Percentiles rank a stretch among this genome's conserved stretches.
Conservation (phyloP, 2,113 vertebrate species). For the Myrmophylax atrothorax region DNA sequence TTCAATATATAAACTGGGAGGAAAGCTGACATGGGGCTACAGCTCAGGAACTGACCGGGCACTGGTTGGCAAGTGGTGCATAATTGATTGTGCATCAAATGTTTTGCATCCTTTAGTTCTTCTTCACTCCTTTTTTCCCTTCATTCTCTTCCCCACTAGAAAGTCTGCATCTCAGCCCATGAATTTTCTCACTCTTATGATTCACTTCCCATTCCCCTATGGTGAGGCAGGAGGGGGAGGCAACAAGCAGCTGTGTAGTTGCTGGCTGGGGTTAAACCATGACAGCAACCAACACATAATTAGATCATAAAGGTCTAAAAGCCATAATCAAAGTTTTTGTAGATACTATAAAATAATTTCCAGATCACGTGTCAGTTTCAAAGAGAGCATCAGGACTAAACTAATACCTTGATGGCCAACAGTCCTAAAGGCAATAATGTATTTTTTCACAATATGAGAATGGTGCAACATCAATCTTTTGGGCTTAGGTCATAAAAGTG, state of each 20-base stretch:
- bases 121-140: background rate
- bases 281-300: background rate
- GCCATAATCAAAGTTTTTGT: background rate
- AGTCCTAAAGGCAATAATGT: background rate
- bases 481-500: background rate
- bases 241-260: background rate
- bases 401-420: background rate
- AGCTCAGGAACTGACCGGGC: background rate
- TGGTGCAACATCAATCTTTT: background rate
- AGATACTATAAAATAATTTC: background rate
- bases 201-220: background rate
- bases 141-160: background rate
- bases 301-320: background rate
- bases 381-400: background rate
- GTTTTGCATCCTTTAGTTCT: background rate
- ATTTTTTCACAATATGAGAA: background rate
- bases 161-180: background rate
- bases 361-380: background rate
- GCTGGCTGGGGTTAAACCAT: background rate
- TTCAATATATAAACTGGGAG: background rate
- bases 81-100: background rate
- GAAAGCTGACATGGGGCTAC: background rate
- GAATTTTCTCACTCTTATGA: background rate
- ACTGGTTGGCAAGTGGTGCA: accelerated
- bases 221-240: background rate